These are phyloP conservation scores for Danio kyathit DNA, from an alignment of 2,797 vertebrate genomes.

Conservation along the genomic window DNA sequence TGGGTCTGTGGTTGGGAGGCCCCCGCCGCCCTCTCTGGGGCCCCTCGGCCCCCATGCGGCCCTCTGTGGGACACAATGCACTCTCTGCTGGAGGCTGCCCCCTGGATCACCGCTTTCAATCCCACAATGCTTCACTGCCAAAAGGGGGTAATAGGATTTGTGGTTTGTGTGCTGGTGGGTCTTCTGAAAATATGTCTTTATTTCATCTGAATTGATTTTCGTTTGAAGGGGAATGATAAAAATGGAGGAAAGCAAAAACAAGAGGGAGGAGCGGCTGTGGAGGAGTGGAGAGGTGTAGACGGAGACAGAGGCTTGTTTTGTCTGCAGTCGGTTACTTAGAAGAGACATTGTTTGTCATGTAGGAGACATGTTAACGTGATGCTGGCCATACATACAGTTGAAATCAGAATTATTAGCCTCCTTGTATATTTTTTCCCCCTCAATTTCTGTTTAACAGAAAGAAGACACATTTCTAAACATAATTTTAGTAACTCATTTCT, in stretches of 20 bases:
- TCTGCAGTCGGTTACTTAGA: background rate
- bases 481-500: too few species aligned
- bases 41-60: conserved; percentile 61
- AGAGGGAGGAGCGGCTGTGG: conserved; percentile 10
- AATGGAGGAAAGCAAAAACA: background rate
- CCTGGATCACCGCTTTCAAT: conserved; percentile 77
- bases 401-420: too few species aligned
- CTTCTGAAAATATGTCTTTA: conserved; percentile 68
- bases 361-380: conserved; percentile 53
- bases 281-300: conserved; percentile 12
- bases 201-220: conserved; percentile 51
- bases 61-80: conserved; percentile 73
- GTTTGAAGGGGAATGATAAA: conserved; percentile 26
- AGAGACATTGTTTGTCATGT: conserved; percentile 57
- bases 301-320: conserved; percentile 30
- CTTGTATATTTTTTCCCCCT: too few species aligned
- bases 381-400: too few species aligned
- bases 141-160: conserved; percentile 83
- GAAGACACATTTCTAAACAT: too few species aligned
- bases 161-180: conserved; percentile 80
- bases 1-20: conserved; percentile 64
- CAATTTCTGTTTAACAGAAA: too few species aligned
- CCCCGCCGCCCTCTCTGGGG: conserved; percentile 40
- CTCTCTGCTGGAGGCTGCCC: conserved; percentile 80
- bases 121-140: conserved; percentile 75